Evolutionary conservation across 2,888 invertebrate species (phyloP).

Genomic region (Eupsilia transversa): DNA sequence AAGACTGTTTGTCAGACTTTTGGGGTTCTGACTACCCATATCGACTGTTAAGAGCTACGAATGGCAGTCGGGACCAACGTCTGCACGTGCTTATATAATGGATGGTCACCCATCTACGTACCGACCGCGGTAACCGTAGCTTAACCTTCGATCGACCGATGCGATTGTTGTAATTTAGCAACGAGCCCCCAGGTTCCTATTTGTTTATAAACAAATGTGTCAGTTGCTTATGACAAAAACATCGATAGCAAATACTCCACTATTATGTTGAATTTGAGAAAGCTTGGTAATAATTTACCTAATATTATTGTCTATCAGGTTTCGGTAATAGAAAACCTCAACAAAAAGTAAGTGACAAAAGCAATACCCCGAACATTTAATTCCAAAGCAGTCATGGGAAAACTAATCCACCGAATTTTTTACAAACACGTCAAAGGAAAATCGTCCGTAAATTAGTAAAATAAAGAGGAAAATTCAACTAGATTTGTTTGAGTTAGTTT

Average conservation of each 20-base stretch:
- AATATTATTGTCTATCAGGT: not conserved
- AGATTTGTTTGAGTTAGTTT: constrained; percentile 36
- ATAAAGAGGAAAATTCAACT: constrained; percentile 33
- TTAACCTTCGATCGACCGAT: not conserved
- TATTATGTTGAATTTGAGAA: not conserved
- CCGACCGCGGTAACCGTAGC: not conserved
- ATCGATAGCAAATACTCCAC: not conserved
- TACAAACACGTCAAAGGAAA: constrained; percentile 10
- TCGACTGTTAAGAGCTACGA: not conserved
- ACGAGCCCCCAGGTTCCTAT: not conserved
- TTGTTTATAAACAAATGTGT: not conserved
- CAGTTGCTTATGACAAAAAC: not conserved
- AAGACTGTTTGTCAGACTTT: not conserved
- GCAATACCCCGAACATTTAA: constrained; percentile 7
- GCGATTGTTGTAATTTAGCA: not conserved
- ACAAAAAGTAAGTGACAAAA: not conserved
- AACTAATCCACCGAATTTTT: constrained; percentile 18
- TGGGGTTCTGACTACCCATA: not conserved
- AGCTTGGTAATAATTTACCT: not conserved
- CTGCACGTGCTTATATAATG: not conserved
- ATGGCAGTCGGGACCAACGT: not conserved
- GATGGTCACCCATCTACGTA: too few species aligned
- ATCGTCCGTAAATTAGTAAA: constrained; percentile 16
- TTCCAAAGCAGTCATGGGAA: constrained; percentile 3
- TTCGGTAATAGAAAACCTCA: not conserved